phyloP scores from a whole-genome alignment of 2,797 vertebrate species.

The Nyctalus aviator region DNA sequence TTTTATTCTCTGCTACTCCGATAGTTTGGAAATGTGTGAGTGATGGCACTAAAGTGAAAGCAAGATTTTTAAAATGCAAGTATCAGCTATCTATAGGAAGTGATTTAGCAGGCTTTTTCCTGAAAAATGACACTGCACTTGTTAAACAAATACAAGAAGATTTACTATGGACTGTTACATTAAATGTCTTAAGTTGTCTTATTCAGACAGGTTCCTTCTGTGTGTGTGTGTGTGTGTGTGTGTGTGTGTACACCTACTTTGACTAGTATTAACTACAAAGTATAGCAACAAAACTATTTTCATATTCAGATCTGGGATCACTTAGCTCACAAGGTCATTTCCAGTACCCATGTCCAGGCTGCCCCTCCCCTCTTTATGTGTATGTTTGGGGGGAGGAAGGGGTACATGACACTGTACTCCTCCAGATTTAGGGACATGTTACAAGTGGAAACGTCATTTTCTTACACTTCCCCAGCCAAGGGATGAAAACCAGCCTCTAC shows the following conservation, averaged over 20 bases:
- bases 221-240: background rate
- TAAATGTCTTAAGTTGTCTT: background rate
- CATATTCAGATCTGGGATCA: background rate
- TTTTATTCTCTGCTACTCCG: slow-evolving; percentile 49
- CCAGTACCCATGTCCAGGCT: background rate
- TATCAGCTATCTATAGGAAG: background rate
- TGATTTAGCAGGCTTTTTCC: background rate
- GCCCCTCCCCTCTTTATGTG: background rate
- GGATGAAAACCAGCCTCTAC: background rate
- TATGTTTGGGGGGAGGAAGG: no score
- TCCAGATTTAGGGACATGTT: background rate
- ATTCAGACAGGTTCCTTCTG: background rate
- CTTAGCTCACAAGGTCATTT: background rate
- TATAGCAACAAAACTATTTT: background rate
- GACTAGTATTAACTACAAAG: background rate
- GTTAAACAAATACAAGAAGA: slow-evolving; percentile 44
- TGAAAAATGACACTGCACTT: background rate
- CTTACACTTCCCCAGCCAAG: background rate
- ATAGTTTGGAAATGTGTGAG: slow-evolving; percentile 29
- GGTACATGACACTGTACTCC: background rate
- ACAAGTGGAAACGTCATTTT: background rate
- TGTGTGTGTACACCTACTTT: background rate
- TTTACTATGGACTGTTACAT: background rate
- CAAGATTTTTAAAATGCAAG: background rate
- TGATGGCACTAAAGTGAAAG: slow-evolving; percentile 31